phyloP scores from a whole-genome alignment of 2,797 vertebrate species.

The Scomberomorus guttatus region DNA sequence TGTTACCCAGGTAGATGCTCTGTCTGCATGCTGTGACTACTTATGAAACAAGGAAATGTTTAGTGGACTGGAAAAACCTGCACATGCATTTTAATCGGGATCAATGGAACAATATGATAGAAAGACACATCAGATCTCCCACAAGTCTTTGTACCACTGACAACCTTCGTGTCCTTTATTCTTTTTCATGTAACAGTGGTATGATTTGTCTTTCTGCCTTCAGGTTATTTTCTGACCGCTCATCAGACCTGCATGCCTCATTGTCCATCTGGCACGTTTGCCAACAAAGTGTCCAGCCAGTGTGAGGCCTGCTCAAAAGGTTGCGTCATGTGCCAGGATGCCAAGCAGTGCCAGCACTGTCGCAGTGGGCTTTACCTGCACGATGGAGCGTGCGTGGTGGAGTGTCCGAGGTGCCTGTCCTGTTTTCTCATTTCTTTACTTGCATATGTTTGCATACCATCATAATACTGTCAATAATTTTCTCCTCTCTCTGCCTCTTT shows the following conservation, averaged over 20 bases:
- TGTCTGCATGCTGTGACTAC: not conserved
- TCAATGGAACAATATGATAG: too few species aligned
- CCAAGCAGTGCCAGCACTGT: constrained; percentile 85
- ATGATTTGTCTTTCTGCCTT: constrained; percentile 13
- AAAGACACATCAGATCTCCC: too few species aligned
- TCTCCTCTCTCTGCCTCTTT: not conserved
- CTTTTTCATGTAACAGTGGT: not conserved
- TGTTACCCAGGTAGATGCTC: constrained; percentile 79
- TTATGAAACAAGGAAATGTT: not conserved
- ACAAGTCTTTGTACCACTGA: not conserved
- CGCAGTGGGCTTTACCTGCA: constrained; percentile 84
- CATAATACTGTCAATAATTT: not conserved
- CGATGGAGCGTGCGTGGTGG: constrained; percentile 85
- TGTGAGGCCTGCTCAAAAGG: constrained; percentile 88
- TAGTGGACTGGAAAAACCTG: not conserved
- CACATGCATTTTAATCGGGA: not conserved
- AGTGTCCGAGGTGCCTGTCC: constrained; percentile 87
- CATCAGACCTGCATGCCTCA: constrained; percentile 77
- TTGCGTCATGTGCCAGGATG: constrained; percentile 75
- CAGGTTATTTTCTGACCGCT: constrained; percentile 72
- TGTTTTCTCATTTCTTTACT: constrained; percentile 7
- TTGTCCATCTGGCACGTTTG: constrained; percentile 88
- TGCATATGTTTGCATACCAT: not conserved
- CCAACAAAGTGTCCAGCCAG: constrained; percentile 74
- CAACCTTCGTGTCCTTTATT: not conserved